Conservation (phyloP, 2,888 invertebrate species). For the Eremobia ochroleuca region DNA sequence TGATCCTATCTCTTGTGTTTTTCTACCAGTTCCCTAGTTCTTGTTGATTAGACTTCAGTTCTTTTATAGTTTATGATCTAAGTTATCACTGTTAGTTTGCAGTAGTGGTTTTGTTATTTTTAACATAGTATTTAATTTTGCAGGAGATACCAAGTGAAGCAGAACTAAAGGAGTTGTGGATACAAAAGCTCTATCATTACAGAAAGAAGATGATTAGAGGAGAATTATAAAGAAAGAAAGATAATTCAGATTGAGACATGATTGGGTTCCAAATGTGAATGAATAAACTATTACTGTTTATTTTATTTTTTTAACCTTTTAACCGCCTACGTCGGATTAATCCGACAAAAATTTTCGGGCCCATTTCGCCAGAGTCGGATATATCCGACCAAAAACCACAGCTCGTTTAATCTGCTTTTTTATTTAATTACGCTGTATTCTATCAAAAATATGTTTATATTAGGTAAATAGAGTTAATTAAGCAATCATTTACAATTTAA, state of each 20-base stretch:
- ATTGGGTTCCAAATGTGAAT: conserved; percentile 11
- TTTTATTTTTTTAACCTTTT: conserved; percentile 63
- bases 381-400: too few species aligned
- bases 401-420: too few species aligned
- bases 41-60: neutral
- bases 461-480: too few species aligned
- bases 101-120: neutral
- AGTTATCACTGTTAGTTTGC: neutral
- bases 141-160: conserved; percentile 93
- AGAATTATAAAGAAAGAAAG: conserved; percentile 74
- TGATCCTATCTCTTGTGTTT: neutral
- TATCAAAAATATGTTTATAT: too few species aligned
- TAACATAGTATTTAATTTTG: neutral
- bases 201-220: conserved; percentile 92
- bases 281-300: conserved; percentile 53
- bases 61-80: neutral
- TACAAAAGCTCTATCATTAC: conserved; percentile 92
- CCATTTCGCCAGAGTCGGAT: too few species aligned
- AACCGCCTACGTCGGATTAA: too few species aligned
- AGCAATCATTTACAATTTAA: too few species aligned
- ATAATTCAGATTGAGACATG: neutral
- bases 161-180: conserved; percentile 94
- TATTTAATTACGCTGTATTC: too few species aligned
- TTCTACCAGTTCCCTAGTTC: too few species aligned
- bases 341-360: too few species aligned